phyloP scores from a whole-genome alignment of 1,140 invertebrate species.

The Heliconius hermathena region DNA sequence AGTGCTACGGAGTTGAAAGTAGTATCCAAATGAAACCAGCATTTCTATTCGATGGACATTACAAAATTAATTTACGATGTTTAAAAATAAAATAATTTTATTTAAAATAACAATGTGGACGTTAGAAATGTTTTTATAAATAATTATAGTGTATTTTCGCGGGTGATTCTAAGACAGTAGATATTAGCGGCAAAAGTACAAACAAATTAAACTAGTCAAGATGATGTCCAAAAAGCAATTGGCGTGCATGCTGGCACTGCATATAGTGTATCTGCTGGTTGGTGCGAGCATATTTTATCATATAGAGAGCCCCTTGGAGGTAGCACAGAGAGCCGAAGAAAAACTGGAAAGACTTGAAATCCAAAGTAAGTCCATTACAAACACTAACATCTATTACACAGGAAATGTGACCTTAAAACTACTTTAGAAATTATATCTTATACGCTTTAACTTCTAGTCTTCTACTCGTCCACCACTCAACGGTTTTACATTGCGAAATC shows the following conservation, averaged over 20 bases:
- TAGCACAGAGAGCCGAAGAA: slow-evolving; percentile 81
- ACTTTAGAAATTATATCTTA: slow-evolving; percentile 50
- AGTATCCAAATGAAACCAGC: slow-evolving; percentile 42
- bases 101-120: slow-evolving; percentile 50
- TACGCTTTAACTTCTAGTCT: slow-evolving; percentile 43
- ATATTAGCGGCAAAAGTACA: slow-evolving; percentile 11
- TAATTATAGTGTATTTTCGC: slow-evolving; percentile 21
- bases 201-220: slow-evolving; percentile 65
- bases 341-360: slow-evolving; percentile 85
- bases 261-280: slow-evolving; percentile 88
- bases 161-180: slow-evolving; percentile 5
- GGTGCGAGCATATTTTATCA: slow-evolving; percentile 90
- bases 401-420: slow-evolving; percentile 45
- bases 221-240: slow-evolving; percentile 92
- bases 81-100: slow-evolving; percentile 39
- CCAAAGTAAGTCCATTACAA: slow-evolving; percentile 83
- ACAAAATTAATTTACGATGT: slow-evolving; percentile 31
- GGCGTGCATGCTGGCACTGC: slow-evolving; percentile 88
- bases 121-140: slow-evolving; percentile 45
- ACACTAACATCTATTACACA: slow-evolving; percentile 27
- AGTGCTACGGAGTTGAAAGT: slow-evolving; percentile 45
- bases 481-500: slow-evolving; percentile 15
- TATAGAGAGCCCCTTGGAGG: slow-evolving; percentile 87
- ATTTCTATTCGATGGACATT: slow-evolving; percentile 43
- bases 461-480: slow-evolving; percentile 5